Evolutionary conservation across 2,888 invertebrate species (phyloP).

Genomic region (Torymus texanus): DNA sequence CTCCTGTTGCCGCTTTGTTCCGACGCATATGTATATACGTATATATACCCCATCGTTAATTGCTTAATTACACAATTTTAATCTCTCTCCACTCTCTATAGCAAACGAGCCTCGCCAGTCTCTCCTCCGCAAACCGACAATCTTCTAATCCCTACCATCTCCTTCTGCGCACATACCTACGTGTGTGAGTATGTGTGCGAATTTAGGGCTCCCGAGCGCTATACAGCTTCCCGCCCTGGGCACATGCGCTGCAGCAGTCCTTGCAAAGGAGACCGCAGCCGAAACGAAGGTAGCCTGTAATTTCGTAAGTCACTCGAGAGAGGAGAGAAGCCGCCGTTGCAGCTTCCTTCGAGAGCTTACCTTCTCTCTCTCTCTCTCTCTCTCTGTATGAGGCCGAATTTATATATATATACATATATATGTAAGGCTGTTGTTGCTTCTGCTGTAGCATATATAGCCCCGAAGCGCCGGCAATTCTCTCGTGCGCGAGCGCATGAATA

Average conservation of each 20-base stretch:
- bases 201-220: slow-evolving; percentile 10
- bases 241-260: background rate
- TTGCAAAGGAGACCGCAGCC: slow-evolving; percentile 34
- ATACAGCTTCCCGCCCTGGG: background rate
- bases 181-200: background rate
- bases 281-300: slow-evolving; percentile 58
- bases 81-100: background rate
- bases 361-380: too few relatives aligned
- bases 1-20: too few relatives aligned
- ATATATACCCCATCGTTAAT: background rate
- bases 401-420: slow-evolving; percentile 13
- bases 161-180: too few relatives aligned
- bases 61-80: slow-evolving; percentile 20
- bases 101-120: background rate
- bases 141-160: slow-evolving; percentile 19
- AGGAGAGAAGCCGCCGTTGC: background rate
- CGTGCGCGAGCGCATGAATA: slow-evolving; percentile 36
- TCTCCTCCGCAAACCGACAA: slow-evolving; percentile 1
- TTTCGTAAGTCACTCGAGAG: slow-evolving; percentile 51
- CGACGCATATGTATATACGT: too few relatives aligned
- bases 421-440: background rate
- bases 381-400: slow-evolving; percentile 35
- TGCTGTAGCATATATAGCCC: slow-evolving; percentile 6
- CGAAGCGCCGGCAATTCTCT: slow-evolving; percentile 21
- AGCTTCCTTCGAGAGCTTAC: too few relatives aligned